phyloP scores from a whole-genome alignment of 2,113 vertebrate genomes.

The Hypocryptadius cinnamomeus region DNA sequence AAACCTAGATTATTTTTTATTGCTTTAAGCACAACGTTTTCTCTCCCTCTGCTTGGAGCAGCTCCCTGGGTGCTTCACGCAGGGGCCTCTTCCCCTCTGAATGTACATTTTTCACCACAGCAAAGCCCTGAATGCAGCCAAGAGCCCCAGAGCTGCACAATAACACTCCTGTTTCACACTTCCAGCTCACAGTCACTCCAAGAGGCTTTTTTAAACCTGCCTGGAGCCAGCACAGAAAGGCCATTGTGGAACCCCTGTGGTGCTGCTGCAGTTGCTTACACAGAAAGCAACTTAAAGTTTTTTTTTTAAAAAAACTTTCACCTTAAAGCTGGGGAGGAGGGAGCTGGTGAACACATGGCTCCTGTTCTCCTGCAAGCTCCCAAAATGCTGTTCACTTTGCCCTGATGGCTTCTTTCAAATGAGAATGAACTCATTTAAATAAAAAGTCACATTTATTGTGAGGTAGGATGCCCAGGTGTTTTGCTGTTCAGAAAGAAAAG shows the following conservation, averaged over 20 bases:
- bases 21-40: neutral
- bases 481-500: neutral
- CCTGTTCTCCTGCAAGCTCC: neutral
- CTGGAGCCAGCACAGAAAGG: conserved; percentile 19
- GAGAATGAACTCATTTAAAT: neutral
- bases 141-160: neutral
- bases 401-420: neutral
- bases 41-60: neutral
- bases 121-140: neutral
- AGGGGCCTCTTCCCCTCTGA: neutral
- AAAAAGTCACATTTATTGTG: neutral
- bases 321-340: neutral
- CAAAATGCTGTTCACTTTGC: neutral
- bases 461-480: neutral
- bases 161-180: neutral
- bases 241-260: neutral
- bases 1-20: neutral
- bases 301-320: neutral
- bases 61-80: neutral
- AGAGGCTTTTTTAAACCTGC: neutral
- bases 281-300: neutral
- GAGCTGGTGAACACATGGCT: neutral
- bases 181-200: neutral
- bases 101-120: neutral
- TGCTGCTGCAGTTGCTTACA: neutral